These are phyloP conservation scores for Piezodorus guildinii DNA, from an alignment of 1,140 invertebrate species.

Conservation along the genomic window DNA sequence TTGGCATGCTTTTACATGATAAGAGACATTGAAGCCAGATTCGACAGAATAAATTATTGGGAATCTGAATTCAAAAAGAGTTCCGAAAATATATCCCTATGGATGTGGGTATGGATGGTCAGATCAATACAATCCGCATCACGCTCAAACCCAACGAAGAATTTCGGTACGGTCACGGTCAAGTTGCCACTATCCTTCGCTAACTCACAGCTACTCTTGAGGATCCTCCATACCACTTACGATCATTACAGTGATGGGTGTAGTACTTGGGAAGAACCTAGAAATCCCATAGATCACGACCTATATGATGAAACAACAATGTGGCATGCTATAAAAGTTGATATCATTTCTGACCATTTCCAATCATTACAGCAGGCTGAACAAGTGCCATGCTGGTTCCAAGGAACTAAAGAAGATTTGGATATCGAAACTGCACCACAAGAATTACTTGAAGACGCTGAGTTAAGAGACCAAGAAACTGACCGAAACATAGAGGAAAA, in stretches of 20 bases:
- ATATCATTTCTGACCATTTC: background rate
- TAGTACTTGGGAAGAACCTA: conserved; percentile 13
- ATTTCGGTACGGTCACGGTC: conserved; percentile 43
- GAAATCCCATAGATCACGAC: conserved; percentile 4
- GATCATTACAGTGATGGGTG: conserved; percentile 27
- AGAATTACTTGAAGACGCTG: too few relatives aligned
- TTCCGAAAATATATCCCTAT: conserved; percentile 37
- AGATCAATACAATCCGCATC: conserved; percentile 32
- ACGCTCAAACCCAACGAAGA: conserved; percentile 36
- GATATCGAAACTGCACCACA: background rate
- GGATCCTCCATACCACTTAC: conserved; percentile 31
- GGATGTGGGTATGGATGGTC: conserved; percentile 40
- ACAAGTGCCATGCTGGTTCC: background rate
- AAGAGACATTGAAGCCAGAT: conserved; percentile 40
- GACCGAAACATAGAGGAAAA: too few relatives aligned
- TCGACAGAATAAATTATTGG: conserved; percentile 38
- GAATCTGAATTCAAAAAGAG: conserved; percentile 37
- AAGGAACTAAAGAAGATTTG: background rate
- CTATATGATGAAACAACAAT: background rate
- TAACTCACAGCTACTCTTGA: conserved; percentile 42
- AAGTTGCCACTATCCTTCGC: conserved; percentile 43
- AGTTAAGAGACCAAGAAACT: too few relatives aligned
- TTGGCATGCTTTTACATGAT: conserved; percentile 39
- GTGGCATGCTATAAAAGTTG: conserved; percentile 5
- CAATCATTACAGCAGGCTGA: background rate